phyloP scores from a whole-genome alignment of 2,797 vertebrate genomes.

The Notoglanidium macrostoma region DNA sequence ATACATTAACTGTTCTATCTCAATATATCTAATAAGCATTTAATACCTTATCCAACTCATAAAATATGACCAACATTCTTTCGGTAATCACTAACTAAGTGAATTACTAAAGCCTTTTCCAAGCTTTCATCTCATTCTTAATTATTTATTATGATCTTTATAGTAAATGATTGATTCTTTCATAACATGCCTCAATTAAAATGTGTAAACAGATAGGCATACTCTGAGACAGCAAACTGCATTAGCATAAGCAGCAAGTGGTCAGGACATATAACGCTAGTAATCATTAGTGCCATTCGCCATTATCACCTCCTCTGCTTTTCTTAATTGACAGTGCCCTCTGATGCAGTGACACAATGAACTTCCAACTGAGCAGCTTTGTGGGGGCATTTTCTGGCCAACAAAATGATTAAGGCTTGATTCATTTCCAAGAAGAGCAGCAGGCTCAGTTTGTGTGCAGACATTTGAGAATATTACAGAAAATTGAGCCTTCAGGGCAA shows the following conservation, averaged over 20 bases:
- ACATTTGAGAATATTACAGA: slow-evolving; percentile 16
- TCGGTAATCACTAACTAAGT: not conserved
- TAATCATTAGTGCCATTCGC: slow-evolving; percentile 40
- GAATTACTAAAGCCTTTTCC: not conserved
- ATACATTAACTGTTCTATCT: slow-evolving; percentile 4
- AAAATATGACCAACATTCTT: not conserved
- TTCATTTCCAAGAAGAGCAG: slow-evolving; percentile 18
- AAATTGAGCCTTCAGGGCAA: slow-evolving; percentile 14
- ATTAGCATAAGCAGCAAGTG: slow-evolving; percentile 22
- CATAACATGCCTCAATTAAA: slow-evolving; percentile 29
- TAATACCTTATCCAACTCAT: not conserved
- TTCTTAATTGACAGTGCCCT: slow-evolving; percentile 23
- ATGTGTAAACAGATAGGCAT: slow-evolving; percentile 8
- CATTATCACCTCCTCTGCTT: not conserved
- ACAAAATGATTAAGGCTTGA: slow-evolving; percentile 21
- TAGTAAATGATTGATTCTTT: slow-evolving; percentile 35
- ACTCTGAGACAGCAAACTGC: not conserved
- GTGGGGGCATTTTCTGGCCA: not conserved
- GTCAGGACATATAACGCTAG: slow-evolving; percentile 18
- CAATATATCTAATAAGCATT: not conserved
- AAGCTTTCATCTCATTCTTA: not conserved
- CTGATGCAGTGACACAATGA: slow-evolving; percentile 1
- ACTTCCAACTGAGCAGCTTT: slow-evolving; percentile 2
- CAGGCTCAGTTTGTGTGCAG: slow-evolving; percentile 7
- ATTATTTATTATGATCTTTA: slow-evolving; percentile 28